Conservation (phyloP, 2,888 invertebrate genomes). For the Melieria picta region DNA sequence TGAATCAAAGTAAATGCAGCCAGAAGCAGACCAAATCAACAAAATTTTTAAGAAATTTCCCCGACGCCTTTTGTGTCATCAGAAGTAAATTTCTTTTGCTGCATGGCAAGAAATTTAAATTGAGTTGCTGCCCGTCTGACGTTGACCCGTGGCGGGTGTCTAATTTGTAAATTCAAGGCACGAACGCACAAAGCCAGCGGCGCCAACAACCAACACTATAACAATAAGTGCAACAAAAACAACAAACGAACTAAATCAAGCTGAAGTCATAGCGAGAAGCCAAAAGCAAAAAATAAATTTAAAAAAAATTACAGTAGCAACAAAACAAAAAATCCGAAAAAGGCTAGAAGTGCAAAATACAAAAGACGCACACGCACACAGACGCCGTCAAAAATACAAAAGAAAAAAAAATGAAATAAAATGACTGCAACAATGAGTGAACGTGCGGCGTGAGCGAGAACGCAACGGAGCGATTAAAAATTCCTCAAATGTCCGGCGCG, state of each 20-base stretch:
- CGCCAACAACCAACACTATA: background rate
- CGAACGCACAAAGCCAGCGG: conserved; percentile 22
- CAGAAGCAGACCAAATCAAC: too few relatives aligned
- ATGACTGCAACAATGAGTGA: background rate
- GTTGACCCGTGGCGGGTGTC: too few relatives aligned
- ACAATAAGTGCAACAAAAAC: background rate
- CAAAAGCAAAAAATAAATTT: background rate
- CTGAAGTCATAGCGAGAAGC: background rate
- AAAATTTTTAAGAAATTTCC: too few relatives aligned
- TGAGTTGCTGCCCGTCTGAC: too few relatives aligned
- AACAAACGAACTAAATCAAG: conserved; percentile 2
- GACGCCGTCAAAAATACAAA: background rate
- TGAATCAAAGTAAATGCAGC: too few relatives aligned
- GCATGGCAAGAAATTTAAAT: too few relatives aligned
- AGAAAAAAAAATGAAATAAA: background rate
- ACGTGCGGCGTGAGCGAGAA: background rate
- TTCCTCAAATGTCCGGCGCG: conserved; percentile 37
- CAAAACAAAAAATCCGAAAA: background rate
- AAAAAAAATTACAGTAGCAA: too few relatives aligned
- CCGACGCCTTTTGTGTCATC: too few relatives aligned
- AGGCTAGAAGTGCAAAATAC: background rate
- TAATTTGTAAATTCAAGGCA: conserved; percentile 33
- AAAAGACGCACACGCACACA: too few relatives aligned
- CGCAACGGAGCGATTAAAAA: conserved; percentile 37
- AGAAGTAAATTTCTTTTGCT: too few relatives aligned